A percentile compares a stretch with the other conserved stretches of the same genome.
These are phyloP conservation scores for Gallinago paraguaiae DNA, from an alignment of 2,113 vertebrate species.

Conservation along the genomic window DNA sequence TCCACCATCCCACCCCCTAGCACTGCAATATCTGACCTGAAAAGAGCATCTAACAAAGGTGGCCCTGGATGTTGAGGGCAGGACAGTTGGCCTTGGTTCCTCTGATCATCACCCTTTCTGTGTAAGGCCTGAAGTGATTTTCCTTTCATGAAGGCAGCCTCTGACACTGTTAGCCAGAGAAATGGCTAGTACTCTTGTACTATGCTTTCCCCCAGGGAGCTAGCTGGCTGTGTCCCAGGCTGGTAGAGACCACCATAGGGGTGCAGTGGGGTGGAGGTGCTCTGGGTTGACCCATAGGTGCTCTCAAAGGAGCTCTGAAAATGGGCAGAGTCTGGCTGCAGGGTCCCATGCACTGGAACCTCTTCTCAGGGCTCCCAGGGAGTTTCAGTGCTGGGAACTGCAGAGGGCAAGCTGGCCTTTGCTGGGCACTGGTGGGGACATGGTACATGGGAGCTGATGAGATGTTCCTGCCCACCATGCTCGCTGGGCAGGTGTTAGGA, in stretches of 20 bases:
- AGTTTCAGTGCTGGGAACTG: background rate
- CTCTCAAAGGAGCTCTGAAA: background rate
- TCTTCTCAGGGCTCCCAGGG: background rate
- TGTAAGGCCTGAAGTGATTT: background rate
- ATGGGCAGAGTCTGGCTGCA: background rate
- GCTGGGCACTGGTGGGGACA: background rate
- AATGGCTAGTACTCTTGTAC: fast-evolving
- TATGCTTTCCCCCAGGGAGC: background rate
- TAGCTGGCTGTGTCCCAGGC: background rate
- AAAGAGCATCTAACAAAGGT: background rate
- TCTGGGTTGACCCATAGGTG: background rate
- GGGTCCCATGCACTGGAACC: fast-evolving
- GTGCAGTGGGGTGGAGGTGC: background rate
- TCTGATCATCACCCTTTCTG: background rate
- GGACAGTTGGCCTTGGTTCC: background rate
- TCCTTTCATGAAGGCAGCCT: background rate
- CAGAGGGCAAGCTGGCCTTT: background rate
- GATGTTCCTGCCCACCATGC: background rate
- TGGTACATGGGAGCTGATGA: background rate
- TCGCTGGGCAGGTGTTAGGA: background rate
- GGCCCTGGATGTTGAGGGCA: background rate
- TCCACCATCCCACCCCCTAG: background rate
- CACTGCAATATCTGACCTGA: background rate
- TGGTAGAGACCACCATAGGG: background rate
- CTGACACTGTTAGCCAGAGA: background rate